Evolutionary conservation across 2,888 invertebrate species (phyloP), one percentile per base, ranked within the genome.

Genomic region (Agrotis clavis): DNA sequence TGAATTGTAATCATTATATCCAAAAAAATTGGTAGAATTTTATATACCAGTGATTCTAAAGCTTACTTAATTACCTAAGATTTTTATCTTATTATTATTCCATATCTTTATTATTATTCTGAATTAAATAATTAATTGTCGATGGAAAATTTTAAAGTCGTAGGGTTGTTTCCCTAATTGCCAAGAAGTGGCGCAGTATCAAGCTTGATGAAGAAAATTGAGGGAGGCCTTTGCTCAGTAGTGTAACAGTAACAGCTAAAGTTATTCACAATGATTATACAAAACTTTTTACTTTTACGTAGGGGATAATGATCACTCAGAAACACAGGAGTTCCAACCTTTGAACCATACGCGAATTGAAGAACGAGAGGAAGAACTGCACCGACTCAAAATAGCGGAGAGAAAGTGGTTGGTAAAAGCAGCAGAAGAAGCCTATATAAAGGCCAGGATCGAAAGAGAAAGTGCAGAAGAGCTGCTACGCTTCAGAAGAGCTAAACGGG

Each of bases 341-440:
- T 9, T 56, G 30, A 13, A 56, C 56, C 18, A 4, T 30, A n/a
- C 11, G 1, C 18, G 56, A 30, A 30, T 30, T 30, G 30, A 30
- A 56, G 56, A 56, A 11, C 30, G 56, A 56, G 56, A 30, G 4
- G 56, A 56, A 2, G 56, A 56, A 56, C 56, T 56, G 56, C 56
- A 56, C 13, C 18, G 56, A 11, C 56, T 56, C 18, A 18, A 30
- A 56, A 30, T 56, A 5, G 18, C 30, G 11, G 56, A 54, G 18
- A 54, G 1, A 18, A 11, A 25, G 25, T 54, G 54, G 54, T 9
- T 25, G 25, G 25, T 54, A 30, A 54, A 54, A 25, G 25, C 54
- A 18, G 54, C 25, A 9, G 9, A 54, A 14, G 54, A 56, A 56
- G 11, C 30, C 11, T 56, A 56, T 11, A 1, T 30, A 2, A 56